A percentile compares a stretch with the other conserved stretches of the same genome.
Evolutionary conservation across 1,140 invertebrate genomes (phyloP).

Genomic region (Nylanderia fulva): DNA sequence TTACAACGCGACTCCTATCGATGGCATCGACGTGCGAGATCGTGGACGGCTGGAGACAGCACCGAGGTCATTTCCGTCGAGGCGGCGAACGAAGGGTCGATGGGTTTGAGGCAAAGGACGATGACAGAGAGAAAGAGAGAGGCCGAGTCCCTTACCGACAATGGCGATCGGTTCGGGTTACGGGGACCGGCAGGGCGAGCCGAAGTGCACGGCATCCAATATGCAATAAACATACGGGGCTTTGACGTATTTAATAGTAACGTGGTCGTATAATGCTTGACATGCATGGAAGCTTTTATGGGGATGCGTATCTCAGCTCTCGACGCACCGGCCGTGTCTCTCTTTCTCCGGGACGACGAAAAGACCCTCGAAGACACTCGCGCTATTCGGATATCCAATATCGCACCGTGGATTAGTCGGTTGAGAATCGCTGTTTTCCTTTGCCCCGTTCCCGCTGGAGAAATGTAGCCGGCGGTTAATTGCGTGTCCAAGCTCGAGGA

Average conservation of each 20-base stretch:
- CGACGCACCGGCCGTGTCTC: slow-evolving; percentile 64
- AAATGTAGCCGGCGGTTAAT: slow-evolving; percentile 84
- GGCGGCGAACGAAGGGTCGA: slow-evolving; percentile 45
- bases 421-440: slow-evolving; percentile 68
- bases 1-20: slow-evolving; percentile 47
- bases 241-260: slow-evolving; percentile 86
- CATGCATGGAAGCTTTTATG: slow-evolving; percentile 84
- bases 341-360: slow-evolving; percentile 62
- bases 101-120: slow-evolving; percentile 29
- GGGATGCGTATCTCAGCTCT: slow-evolving; percentile 77
- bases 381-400: not conserved
- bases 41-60: slow-evolving; percentile 42
- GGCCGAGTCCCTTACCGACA: slow-evolving; percentile 66
- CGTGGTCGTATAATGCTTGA: slow-evolving; percentile 85
- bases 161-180: slow-evolving; percentile 77
- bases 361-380: slow-evolving; percentile 25
- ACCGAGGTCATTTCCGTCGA: slow-evolving; percentile 58
- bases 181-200: slow-evolving; percentile 74
- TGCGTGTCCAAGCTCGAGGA: slow-evolving; percentile 82
- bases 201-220: slow-evolving; percentile 83
- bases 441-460: slow-evolving; percentile 70
- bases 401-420: slow-evolving; percentile 19
- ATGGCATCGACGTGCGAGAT: slow-evolving; percentile 49
- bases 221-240: slow-evolving; percentile 85
- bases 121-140: not conserved